Evolutionary conservation across 2,113 vertebrate species (phyloP), one percentile per base, ranked within the genome.

Genomic region (Ifrita kowaldi): DNA sequence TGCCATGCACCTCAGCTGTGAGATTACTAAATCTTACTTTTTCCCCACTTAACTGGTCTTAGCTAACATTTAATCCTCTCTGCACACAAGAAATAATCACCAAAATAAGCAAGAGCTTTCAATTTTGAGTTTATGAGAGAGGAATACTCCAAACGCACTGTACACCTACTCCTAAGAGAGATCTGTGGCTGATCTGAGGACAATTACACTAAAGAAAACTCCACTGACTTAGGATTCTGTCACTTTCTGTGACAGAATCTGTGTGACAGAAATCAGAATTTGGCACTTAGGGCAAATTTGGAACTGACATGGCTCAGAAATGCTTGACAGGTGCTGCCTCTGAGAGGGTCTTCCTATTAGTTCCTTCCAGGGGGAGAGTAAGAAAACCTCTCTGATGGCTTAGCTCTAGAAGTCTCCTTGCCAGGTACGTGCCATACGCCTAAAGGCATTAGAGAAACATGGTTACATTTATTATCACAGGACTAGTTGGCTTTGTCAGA

Each of bases 241-340:
- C 47, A 63, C 8, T 64, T 86, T 88, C 53, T 67, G n/a, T 67
- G 68, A 93, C 88, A 90, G 65, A 83, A 83, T 53, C 46, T 53
- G 12, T n/a, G 42, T 77, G 85, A 93, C 79, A 90, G 87, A 95
- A 93, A 88, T 68, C 60, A 84, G 56, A 87, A 92, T 89, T 35
- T 64, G 76, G 71, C 33, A 80, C 68, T 88, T 19, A 2, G 5
- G 82, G n/a, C 35, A 80, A 69, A 49, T 74, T 32, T 64, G 60
- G 60, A 32, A 37, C 69, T 24, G 22, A 46, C 9, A 20, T 22
- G 11, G 9, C n/a, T 52, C 49, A 82, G 64, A 70, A 86, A 75
- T 71, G n/a, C 18, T 75, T 74, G 70, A 52, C 65, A 60, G 79
- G 33, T 50, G 22, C 28, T 53, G 39, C 23, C 26, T 70, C 39